These are phyloP conservation scores for Gandaritis pyraliata DNA, from an alignment of 2,888 invertebrate species.

Conservation along the genomic window DNA sequence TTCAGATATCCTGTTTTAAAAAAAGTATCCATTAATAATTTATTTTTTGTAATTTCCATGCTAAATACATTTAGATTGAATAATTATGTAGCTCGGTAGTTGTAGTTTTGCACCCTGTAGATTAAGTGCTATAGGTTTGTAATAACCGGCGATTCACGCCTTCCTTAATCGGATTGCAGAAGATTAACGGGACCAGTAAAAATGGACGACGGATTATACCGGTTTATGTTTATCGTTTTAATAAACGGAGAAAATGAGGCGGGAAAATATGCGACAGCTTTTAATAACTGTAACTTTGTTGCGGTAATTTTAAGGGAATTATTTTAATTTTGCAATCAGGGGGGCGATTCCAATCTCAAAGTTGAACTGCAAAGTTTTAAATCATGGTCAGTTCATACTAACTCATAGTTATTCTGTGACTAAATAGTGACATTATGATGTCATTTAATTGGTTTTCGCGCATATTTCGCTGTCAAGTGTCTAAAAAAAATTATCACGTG, in stretches of 20 bases:
- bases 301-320: slow-evolving; percentile 3
- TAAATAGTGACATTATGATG: no score
- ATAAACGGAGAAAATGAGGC: slow-evolving; percentile 26
- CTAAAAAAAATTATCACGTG: no score
- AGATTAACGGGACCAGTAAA: slow-evolving; percentile 47
- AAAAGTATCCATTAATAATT: no score
- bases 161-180: slow-evolving; percentile 56
- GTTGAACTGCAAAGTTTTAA: no score
- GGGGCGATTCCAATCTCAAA: no score
- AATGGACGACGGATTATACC: slow-evolving; percentile 38
- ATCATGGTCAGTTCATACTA: no score
- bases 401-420: no score
- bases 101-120: background rate
- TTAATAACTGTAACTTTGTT: slow-evolving; percentile 9
- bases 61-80: no score
- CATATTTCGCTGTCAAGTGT: no score
- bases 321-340: slow-evolving; percentile 10
- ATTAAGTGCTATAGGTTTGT: slow-evolving; percentile 9
- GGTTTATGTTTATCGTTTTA: slow-evolving; percentile 28
- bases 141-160: slow-evolving; percentile 48
- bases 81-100: background rate
- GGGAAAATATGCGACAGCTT: slow-evolving; percentile 4
- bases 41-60: no score
- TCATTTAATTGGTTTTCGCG: no score
- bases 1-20: no score